A percentile compares a stretch with the other conserved stretches of the same genome.
Conservation (phyloP, 2,888 invertebrate genomes). For the Diarsia rubi region DNA sequence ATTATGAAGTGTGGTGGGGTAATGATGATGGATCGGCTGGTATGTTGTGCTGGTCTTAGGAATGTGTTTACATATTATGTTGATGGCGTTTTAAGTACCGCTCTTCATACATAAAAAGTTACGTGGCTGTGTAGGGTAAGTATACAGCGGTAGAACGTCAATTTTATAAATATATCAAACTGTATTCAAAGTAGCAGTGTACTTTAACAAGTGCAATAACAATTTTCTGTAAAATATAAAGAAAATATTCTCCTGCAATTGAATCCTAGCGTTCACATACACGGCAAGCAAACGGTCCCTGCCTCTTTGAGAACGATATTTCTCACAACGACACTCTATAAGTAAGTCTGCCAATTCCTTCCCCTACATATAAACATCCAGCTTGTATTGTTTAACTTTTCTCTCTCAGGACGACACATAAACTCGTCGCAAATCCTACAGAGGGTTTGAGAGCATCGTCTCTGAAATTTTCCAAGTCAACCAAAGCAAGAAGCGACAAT, state of each 20-base stretch:
- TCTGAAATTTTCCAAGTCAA: constrained; percentile 84
- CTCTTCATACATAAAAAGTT: background rate
- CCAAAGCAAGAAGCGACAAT: constrained; percentile 84
- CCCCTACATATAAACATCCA: constrained; percentile 72
- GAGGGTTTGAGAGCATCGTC: constrained; percentile 78
- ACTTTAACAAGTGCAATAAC: constrained; percentile 58
- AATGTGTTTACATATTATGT: constrained; percentile 27
- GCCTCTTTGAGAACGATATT: constrained; percentile 46
- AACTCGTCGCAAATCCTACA: constrained; percentile 84
- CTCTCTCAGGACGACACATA: constrained; percentile 78
- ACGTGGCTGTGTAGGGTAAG: too few relatives aligned
- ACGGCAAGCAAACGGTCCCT: constrained; percentile 42
- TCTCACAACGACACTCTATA: constrained; percentile 55
- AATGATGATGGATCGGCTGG: constrained; percentile 57
- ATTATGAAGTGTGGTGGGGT: constrained; percentile 47
- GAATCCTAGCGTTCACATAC: constrained; percentile 61
- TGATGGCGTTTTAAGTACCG: constrained; percentile 56
- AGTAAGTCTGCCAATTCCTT: constrained; percentile 71
- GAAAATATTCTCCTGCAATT: constrained; percentile 64
- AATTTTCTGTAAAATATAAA: constrained; percentile 61
- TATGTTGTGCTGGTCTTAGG: constrained; percentile 12
- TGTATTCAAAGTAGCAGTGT: constrained; percentile 15
- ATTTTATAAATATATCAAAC: constrained; percentile 7
- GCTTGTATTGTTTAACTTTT: constrained; percentile 82
- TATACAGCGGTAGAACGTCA: background rate